phyloP scores from a whole-genome alignment of 2,113 vertebrate genomes.

The Chaetura pelagica region DNA sequence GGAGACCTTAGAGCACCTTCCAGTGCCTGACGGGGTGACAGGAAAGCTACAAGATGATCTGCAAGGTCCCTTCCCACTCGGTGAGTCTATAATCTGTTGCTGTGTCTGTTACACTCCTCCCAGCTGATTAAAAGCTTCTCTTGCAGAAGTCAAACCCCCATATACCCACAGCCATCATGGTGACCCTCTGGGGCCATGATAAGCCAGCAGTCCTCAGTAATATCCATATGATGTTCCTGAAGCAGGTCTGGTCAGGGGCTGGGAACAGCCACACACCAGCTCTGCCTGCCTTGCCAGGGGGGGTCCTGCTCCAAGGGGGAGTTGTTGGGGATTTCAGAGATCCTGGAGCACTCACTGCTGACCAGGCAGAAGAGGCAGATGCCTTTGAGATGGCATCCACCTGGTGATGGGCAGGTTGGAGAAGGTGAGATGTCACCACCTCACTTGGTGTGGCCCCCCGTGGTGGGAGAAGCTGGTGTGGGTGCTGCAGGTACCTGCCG shows the following conservation, averaged over 20 bases:
- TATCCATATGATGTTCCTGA: fast-evolving
- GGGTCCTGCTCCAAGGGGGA: background rate
- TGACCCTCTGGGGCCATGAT: background rate
- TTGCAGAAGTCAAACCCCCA: background rate
- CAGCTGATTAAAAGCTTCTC: background rate
- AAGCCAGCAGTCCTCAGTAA: fast-evolving
- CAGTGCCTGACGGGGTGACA: too few species aligned
- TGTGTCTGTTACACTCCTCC: too few species aligned
- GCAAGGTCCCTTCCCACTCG: too few species aligned
- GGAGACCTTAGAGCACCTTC: too few species aligned
- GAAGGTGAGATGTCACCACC: background rate
- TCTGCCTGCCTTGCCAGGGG: fast-evolving
- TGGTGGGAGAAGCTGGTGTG: background rate
- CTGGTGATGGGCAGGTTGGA: background rate
- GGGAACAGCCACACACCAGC: fast-evolving
- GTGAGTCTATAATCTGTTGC: too few species aligned
- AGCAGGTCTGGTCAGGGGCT: too few species aligned
- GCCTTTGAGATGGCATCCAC: background rate
- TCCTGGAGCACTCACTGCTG: fast-evolving
- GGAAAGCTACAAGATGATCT: too few species aligned
- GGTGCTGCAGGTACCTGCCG: background rate
- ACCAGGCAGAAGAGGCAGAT: background rate
- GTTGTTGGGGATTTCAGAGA: background rate
- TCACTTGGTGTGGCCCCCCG: fast-evolving
- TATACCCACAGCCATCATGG: fast-evolving